Base-by-base conservation (phyloP, 2,113 vertebrate genomes). In the Pseudonaja textilis region DNA sequence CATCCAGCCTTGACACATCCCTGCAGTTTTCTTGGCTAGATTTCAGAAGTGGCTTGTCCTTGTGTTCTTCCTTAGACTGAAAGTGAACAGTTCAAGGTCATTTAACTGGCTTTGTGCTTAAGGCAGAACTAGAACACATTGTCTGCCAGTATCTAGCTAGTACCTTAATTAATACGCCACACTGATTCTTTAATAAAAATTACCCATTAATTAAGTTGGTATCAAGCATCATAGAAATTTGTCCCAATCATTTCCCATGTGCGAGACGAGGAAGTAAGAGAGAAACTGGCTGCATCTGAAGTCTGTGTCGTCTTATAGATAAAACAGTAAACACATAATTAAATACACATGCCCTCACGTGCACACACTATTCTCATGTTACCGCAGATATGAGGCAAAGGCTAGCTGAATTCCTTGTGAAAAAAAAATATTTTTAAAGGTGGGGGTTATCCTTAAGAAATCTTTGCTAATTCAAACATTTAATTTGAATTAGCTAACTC, bases 361-460 rank as follows among this genome's bases (percentile, higher is more conserved):
- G 85, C 61, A 54, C 90, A 14, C 91, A 94, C 81, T 0, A 0
- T 89, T 92, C 87, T 93, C 0, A 0, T 5, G 20, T 29, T 94
- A 61, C 26, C 64, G 47, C 59, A 18, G 89, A 34, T 47, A 25
- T 7, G 0, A 16, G 0, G 47, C 34, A 23, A 12, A 69, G 52
- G 45, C 23, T 39, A 91, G 42, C 45, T 54, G 55, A 88, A 29
- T 20, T 64, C 5, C 7, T 50, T 64, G 5, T 87, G 92, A 47
- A 61, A 52, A 54, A 90, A 88, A 89, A 18, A 23, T 3, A 64
- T 34, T 26, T 56, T 91, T 14, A 52, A 85, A 91, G 69, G 47
- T 0, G 20, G 1, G 12, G 0, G 1, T 34, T 34, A 20, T 5
- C 5, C 0, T 0, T 55, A 92, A 93, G 3, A 1, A 90, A 20